Base-by-base conservation (phyloP, 2,797 vertebrate genomes). In the Neomorphus geoffroyi region DNA sequence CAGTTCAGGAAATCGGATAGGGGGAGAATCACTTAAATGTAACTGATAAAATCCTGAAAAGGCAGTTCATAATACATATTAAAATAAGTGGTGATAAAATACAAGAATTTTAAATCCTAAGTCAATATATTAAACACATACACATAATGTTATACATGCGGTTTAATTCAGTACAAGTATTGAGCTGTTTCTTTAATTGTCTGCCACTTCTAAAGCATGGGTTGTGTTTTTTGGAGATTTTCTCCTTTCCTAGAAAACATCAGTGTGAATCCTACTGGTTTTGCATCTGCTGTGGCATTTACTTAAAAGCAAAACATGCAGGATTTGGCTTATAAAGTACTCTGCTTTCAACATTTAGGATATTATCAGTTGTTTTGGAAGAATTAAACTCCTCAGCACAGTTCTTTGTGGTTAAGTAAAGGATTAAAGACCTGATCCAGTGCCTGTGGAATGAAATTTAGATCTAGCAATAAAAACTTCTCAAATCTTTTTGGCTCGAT, bases 361-460 rank as follows among this genome's bases (percentile, higher is more conserved):
- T 94, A 61, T 92, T 92, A 94, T 91, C 93, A 75, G 92, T 91
- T 95, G 92, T 92, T 95, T 93, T 92, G 93, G 88, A 89, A 95
- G 92, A 94, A 94, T 93, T 92, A 83, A 96, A 92, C 62, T 96
- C 86, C 77, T 96, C 92, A 92, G 91, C 62, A 33, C 58, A 74
- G 78, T 92, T 89, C 80, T 90, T 92, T 96, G 90, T 94, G 92
- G 95, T 94, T 95, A 86, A 94, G 85, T 92, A 86, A 84, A 95
- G 82, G 82, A 96, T 96, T 93, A 96, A 94, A 91, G 89, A 60
- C 66, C 73, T 95, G 78, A 96, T 91, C 94, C 88, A 73, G 79
- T 92, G 87, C 85, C 94, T 74, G 62, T 92, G 86, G 85, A 96
- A 96, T 95, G 94, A 94, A 95, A 88, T 89, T 94, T 89, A 89